Conservation (phyloP, 2,797 vertebrate genomes). For the Myotis findleyi region DNA sequence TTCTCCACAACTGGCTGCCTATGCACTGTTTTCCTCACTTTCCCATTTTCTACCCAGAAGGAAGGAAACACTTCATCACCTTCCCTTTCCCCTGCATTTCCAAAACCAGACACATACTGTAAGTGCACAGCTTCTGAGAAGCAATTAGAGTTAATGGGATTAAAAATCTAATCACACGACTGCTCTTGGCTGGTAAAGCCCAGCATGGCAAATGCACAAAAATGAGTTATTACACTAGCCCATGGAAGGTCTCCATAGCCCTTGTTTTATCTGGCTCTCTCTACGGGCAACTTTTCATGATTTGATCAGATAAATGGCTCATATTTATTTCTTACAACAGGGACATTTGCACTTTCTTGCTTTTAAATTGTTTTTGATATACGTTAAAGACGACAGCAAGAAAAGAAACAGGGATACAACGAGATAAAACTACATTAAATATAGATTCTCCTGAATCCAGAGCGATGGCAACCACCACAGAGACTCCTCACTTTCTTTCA, state of each 20-base stretch:
- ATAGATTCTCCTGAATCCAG: background rate
- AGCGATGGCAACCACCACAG: constrained; percentile 5
- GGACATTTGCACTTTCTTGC: constrained; percentile 28
- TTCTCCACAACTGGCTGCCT: constrained; percentile 16
- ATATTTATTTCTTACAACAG: constrained; percentile 59
- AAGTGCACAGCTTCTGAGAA: constrained; percentile 75
- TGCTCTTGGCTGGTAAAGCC: constrained; percentile 66
- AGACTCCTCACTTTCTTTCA: background rate
- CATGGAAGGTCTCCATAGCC: constrained; percentile 10
- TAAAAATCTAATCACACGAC: constrained; percentile 76
- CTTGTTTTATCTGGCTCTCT: constrained; percentile 47
- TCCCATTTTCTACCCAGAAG: constrained; percentile 3
- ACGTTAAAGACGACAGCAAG: background rate
- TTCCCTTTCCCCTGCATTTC: constrained; percentile 54
- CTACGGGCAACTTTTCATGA: constrained; percentile 37
- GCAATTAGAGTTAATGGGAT: constrained; percentile 79
- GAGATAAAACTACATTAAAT: constrained; percentile 26
- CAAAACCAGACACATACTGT: constrained; percentile 71
- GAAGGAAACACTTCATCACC: constrained; percentile 51
- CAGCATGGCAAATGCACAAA: constrained; percentile 56
- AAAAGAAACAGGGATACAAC: background rate
- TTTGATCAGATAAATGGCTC: constrained; percentile 52
- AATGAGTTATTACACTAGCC: constrained; percentile 59
- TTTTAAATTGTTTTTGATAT: constrained; percentile 64
- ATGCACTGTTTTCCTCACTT: background rate